phyloP scores from a whole-genome alignment of 92 coral and sea anemone species.

The Zoanthus sansibaricus region DNA sequence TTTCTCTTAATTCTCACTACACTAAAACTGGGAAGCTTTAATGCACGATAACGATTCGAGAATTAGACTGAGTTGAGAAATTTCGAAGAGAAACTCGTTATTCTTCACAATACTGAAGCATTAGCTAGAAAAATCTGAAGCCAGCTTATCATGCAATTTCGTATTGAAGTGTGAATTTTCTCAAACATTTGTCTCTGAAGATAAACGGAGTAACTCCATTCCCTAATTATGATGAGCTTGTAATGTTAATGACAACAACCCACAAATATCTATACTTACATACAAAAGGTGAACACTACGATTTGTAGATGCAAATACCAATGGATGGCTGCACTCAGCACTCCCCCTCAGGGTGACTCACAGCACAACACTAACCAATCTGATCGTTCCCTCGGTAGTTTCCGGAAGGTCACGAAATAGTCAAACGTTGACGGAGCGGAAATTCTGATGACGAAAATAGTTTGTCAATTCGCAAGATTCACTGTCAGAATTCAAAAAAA shows the following conservation, averaged over 20 bases:
- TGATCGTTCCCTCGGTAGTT: slow-evolving; percentile 16
- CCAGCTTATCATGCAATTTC: not conserved
- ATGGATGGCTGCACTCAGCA: not conserved
- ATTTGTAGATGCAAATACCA: slow-evolving; percentile 18
- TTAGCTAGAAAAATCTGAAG: not conserved
- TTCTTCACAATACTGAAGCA: slow-evolving; percentile 9
- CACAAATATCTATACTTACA: slow-evolving; percentile 28
- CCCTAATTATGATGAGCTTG: not conserved
- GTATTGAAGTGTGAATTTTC: not conserved
- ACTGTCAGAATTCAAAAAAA: no score
- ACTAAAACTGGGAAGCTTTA: not conserved
- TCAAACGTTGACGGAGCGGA: slow-evolving; percentile 46
- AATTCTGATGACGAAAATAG: slow-evolving; percentile 28
- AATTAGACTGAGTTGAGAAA: not conserved
- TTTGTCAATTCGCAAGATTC: not conserved
- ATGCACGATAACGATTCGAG: not conserved
- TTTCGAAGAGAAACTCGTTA: not conserved
- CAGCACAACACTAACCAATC: slow-evolving; percentile 9
- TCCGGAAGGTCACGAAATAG: slow-evolving; percentile 43
- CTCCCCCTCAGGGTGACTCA: slow-evolving; percentile 35
- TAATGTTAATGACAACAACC: slow-evolving; percentile 17
- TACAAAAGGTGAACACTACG: not conserved
- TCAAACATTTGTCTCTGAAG: not conserved
- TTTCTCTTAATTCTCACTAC: not conserved
- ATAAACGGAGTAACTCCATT: not conserved